These are phyloP conservation scores for Danionella dracula DNA, from an alignment of 2,797 vertebrate genomes.

Conservation along the genomic window DNA sequence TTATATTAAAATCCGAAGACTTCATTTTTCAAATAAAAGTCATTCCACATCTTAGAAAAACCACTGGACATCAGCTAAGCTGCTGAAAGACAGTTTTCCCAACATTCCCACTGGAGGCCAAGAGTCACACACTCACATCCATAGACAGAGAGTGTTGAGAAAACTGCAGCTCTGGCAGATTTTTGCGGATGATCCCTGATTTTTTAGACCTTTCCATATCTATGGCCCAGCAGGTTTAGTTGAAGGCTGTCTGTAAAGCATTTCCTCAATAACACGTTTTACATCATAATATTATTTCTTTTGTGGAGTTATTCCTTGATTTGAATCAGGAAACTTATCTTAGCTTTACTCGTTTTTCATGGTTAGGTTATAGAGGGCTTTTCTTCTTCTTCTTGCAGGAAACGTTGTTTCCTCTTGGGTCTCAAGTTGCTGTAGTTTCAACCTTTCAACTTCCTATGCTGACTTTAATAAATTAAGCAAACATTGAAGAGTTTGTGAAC, in stretches of 20 bases:
- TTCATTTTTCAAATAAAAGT: not conserved
- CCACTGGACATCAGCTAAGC: not conserved
- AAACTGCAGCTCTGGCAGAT: constrained; percentile 43
- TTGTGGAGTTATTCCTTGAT: constrained; percentile 52
- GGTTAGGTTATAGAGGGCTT: constrained; percentile 7
- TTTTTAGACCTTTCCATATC: constrained; percentile 52
- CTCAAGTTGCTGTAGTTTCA: constrained; percentile 39
- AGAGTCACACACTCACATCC: constrained; percentile 40
- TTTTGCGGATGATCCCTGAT: constrained; percentile 50
- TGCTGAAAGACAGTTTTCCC: constrained; percentile 35
- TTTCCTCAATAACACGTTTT: constrained; percentile 63
- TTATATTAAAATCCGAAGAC: no score
- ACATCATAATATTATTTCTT: constrained; percentile 60
- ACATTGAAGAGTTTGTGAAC: constrained; percentile 17
- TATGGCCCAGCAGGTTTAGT: constrained; percentile 46
- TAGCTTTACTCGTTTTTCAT: constrained; percentile 30
- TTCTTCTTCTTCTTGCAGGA: constrained; percentile 33
- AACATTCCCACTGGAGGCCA: constrained; percentile 42
- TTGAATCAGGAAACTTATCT: constrained; percentile 50
- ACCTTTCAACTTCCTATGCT: constrained; percentile 25
- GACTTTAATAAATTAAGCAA: constrained; percentile 41
- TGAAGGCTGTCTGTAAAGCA: constrained; percentile 51
- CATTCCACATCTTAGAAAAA: not conserved
- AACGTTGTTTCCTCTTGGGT: constrained; percentile 30
- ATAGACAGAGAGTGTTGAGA: constrained; percentile 45